Percentiles rank a stretch among this genome's conserved stretches.
phyloP scores from a whole-genome alignment of 2,888 invertebrate species.

The Polylopha cassiicola region DNA sequence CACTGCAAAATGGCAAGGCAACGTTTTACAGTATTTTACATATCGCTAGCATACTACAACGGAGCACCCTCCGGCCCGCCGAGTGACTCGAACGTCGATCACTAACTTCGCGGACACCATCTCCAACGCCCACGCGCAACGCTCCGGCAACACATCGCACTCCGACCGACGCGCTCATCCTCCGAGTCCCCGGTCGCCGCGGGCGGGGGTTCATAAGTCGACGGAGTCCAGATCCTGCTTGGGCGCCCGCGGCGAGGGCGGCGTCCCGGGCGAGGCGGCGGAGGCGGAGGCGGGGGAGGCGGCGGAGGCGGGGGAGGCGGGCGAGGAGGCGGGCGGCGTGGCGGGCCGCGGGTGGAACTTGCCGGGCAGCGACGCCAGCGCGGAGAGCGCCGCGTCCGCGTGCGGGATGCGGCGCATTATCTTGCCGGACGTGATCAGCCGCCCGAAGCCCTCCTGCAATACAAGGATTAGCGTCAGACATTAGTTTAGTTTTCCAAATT shows the following conservation, averaged over 20 bases:
- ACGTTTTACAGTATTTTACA: not conserved
- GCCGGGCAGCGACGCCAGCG: constrained; percentile 75
- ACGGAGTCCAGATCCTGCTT: constrained; percentile 85
- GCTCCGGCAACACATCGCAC: too few relatives aligned
- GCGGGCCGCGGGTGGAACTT: constrained; percentile 85
- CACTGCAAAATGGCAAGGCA: constrained; percentile 4
- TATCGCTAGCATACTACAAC: not conserved
- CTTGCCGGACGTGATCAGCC: constrained; percentile 97
- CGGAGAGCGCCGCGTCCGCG: constrained; percentile 84
- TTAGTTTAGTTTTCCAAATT: too few relatives aligned
- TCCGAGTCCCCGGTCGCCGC: not conserved
- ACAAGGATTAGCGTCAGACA: too few relatives aligned
- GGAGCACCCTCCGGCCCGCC: too few relatives aligned
- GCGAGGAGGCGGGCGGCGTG: constrained; percentile 53
- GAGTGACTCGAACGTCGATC: too few relatives aligned
- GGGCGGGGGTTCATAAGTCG: constrained; percentile 73
- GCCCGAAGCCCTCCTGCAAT: constrained; percentile 90
- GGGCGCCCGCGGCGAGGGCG: constrained; percentile 77
- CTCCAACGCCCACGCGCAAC: too few relatives aligned
- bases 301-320: constrained; percentile 39
- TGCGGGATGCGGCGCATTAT: constrained; percentile 92
- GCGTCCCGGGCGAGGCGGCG: constrained; percentile 35
- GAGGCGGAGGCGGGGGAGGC: constrained; percentile 81
- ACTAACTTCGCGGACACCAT: too few relatives aligned
- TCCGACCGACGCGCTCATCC: too few relatives aligned